Base-by-base conservation (phyloP, 2,113 vertebrate species). In the Chloropsis cyanopogon region DNA sequence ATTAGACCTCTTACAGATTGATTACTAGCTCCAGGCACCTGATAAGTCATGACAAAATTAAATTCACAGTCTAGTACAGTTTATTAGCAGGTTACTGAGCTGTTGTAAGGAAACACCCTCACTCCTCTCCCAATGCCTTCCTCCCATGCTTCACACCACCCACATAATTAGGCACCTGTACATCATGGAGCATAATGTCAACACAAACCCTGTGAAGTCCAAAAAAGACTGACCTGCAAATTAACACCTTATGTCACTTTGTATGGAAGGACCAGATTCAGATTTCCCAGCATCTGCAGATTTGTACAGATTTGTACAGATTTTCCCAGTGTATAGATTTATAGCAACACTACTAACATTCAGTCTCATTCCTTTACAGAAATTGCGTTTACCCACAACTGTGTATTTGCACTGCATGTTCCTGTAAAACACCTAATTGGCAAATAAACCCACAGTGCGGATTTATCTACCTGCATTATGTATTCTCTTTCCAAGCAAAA, bases 21-120 rank as follows among this genome's bases (percentile, higher is more conserved):
- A 95, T 93, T 91, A 86, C 88, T 95, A 90, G 95, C 92, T 91
- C 69, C 77, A 92, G 95, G 92, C 95, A 91, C 37, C 56, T 64
- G 88, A 2, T 70, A 91, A 94, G 44, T 93, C 91, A 88, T 8
- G 72, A 75, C 47, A 88, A 95, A 96, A 95, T 96, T 94, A 94
- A 95, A 95, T 96, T 92, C 81, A 84, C 60, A 71, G 69, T 85
- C 76, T 56, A 88, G 57, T 88, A 77, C 86, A 93, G 91, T 95
- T 95, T 93, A 95, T 93, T 95, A 95, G 82, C 33, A 75, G 60
- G 64, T 90, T 73, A 88, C 82, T 41, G 47, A 88, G 60, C 52
- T 70, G 76, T 39, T 81, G n/a, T 75, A 90, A 88, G 68, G 60
- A 86, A 96, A 73, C 24, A 79, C 7, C 8, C 20, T 88, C 26